Base-by-base conservation (phyloP, 2,888 invertebrate species). In the Stenchaetothrips biformis region DNA sequence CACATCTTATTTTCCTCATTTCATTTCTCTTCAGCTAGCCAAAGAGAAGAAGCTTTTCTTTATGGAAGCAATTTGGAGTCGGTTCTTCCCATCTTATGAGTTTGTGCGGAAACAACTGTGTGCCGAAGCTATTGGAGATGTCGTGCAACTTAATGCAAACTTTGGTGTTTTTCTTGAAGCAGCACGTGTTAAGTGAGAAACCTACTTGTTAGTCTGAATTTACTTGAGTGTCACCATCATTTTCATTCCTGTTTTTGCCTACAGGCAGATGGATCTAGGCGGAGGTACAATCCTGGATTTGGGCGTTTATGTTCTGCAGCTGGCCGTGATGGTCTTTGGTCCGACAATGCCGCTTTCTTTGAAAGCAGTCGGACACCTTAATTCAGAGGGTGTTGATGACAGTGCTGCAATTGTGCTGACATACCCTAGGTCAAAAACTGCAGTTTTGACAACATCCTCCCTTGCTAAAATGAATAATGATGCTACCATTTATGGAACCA, bases 41-140 rank as follows among this genome's bases (percentile, higher is more conserved):
- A 90, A 89, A 84, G 86, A 89, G 48, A 93, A 93, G 84, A 92
- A 93, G 7, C 86, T 93, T 0, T 95, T 96, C 85, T 86, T 95
- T 0, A 95, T 95, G 95, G 96, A 96, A 89, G 97, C 92, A 0
- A 89, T 95, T n/a, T 97, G 97, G 97, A 94, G 94, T 0, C 89
- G 96, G 81, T 85, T 82, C 79, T 92, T 95, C 81, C 97, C 97
- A 0, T 89, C 90, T 0, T 96, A 96, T 85, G 87, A 90, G 78
- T 90, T 91, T 82, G 85, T 96, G 78, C 90, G 90, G 80, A 89
- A 92, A 83, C 90, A 92, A 84, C 89, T 97, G 6, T 87, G 89
- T 0, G 85, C 88, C 0, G 92, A 92, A 1, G 89, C 88, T 49
- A 88, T 96, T 80, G 96, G 96, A 7, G 92, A 94, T 2, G 87